A percentile compares a stretch with the other conserved stretches of the same genome.
Conservation (phyloP, 2,113 vertebrate species). For the Empidonax traillii region DNA sequence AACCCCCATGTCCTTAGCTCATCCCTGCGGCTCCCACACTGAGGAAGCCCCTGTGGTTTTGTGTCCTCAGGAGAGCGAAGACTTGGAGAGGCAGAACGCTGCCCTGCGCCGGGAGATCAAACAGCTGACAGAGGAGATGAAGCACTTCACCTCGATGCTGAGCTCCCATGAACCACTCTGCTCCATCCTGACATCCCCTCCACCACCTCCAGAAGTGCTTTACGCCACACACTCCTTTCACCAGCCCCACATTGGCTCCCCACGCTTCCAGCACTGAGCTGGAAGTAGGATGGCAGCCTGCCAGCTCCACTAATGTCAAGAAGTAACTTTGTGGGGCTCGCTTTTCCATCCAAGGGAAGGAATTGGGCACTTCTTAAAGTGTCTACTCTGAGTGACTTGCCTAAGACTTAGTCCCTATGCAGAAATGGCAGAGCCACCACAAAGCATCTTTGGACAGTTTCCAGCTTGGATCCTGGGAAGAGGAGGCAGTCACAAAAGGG, state of each 20-base stretch:
- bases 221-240: conserved; percentile 82
- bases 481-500: neutral
- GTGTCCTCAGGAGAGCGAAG: conserved; percentile 88
- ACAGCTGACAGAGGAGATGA: conserved; percentile 90
- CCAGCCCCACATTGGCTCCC: conserved; percentile 85
- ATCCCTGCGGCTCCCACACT: neutral
- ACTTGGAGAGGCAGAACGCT: conserved; percentile 91
- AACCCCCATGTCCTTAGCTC: neutral
- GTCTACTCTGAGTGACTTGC: conserved; percentile 12
- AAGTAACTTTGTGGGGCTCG: neutral
- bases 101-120: conserved; percentile 94
- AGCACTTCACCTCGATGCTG: conserved; percentile 88
- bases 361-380: neutral
- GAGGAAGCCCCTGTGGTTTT: neutral
- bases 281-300: neutral
- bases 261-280: conserved; percentile 89
- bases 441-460: neutral
- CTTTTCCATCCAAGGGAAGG: neutral
- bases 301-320: neutral
- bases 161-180: conserved; percentile 91
- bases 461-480: neutral
- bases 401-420: neutral
- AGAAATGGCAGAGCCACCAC: neutral
- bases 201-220: conserved; percentile 79
- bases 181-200: conserved; percentile 75